These are phyloP conservation scores for Bhutanitis thaidina DNA, from an alignment of 2,888 invertebrate species.

Conservation along the genomic window DNA sequence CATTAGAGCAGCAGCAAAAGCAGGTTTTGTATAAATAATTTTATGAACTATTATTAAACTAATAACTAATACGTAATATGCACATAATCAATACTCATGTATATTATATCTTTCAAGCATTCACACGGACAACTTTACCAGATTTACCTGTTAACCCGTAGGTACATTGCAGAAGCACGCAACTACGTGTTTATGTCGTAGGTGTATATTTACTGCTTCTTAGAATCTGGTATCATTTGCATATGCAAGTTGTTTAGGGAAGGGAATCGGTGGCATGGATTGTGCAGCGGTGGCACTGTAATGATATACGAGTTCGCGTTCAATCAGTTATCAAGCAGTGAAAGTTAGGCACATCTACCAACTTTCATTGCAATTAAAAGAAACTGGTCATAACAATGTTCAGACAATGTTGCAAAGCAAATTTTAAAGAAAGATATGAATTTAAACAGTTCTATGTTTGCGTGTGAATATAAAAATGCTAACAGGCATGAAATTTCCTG, in stretches of 20 bases:
- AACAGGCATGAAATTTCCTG: too few species aligned
- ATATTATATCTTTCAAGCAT: too few species aligned
- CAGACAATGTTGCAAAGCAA: too few species aligned
- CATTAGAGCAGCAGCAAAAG: too few species aligned
- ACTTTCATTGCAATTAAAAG: not conserved
- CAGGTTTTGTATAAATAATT: too few species aligned
- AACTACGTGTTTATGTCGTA: not conserved
- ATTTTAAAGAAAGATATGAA: not conserved
- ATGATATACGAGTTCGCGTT: not conserved
- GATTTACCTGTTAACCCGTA: not conserved
- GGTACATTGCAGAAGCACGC: not conserved
- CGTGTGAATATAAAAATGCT: not conserved
- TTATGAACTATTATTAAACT: too few species aligned
- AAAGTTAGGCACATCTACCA: not conserved
- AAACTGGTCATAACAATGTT: not conserved
- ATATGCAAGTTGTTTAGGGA: conserved; percentile 7
- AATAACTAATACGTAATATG: too few species aligned
- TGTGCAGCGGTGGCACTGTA: not conserved
- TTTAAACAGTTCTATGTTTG: not conserved
- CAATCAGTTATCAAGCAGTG: not conserved
- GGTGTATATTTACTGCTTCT: conserved; percentile 2
- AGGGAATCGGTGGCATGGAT: not conserved
- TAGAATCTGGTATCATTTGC: conserved; percentile 1
- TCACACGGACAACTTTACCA: not conserved
- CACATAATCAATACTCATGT: too few species aligned